phyloP scores from a whole-genome alignment of 2,888 invertebrate genomes.

The Spisula solida region DNA sequence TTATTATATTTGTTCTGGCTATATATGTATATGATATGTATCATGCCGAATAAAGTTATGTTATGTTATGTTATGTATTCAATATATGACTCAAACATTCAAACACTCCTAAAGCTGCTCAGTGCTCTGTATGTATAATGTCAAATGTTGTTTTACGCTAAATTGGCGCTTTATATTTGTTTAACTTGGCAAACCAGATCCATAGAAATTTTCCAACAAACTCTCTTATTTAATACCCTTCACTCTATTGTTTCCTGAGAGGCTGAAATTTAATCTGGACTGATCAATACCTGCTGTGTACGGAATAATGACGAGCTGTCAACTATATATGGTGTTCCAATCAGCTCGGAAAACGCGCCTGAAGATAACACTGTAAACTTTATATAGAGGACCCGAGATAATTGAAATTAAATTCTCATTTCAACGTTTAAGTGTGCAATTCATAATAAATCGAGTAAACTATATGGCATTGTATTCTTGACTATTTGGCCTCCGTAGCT shows the following conservation, averaged over 20 bases:
- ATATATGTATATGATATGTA: too few relatives aligned
- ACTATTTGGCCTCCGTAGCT: too few relatives aligned
- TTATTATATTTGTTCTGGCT: too few relatives aligned
- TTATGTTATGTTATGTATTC: too few relatives aligned
- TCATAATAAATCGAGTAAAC: too few relatives aligned
- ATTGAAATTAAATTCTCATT: neutral
- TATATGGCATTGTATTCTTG: too few relatives aligned
- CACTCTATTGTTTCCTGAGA: neutral
- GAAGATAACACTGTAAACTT: neutral
- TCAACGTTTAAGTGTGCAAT: neutral
- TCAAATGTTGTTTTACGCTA: constrained; percentile 11
- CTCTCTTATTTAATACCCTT: neutral
- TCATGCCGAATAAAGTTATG: too few relatives aligned
- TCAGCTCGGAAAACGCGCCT: neutral
- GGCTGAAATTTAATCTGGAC: constrained; percentile 29
- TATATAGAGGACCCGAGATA: neutral
- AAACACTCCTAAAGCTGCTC: neutral
- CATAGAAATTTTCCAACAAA: constrained; percentile 9
- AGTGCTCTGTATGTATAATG: constrained; percentile 11
- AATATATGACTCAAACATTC: neutral
- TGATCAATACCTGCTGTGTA: constrained; percentile 31
- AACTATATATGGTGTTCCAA: constrained; percentile 2
- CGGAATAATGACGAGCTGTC: constrained; percentile 29
- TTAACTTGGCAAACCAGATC: constrained; percentile 7
- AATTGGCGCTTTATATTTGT: constrained; percentile 6